Evolutionary conservation across 2,113 vertebrate species (phyloP), one percentile per base, ranked within the genome.

Genomic region (Oncorhynchus keta): DNA sequence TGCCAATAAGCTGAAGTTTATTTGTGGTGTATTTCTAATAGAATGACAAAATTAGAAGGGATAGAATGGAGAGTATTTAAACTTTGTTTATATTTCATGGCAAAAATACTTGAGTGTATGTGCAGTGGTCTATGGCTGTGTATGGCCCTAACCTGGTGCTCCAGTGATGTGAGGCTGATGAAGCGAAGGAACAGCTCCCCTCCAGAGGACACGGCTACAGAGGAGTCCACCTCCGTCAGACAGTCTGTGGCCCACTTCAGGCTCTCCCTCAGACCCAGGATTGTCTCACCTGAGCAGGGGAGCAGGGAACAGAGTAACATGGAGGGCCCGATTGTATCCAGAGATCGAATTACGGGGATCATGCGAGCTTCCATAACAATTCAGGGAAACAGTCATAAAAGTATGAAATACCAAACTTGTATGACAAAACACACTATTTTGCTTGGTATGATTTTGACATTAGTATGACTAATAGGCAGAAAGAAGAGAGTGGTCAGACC

Each of bases 101-200:
- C 59, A 62, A 8, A 62, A 8, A 62, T 22, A 62, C 59, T 5
- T 62, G 59, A 7, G 59, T 22, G 16, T 61, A 14, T 61, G 35
- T 39, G 35, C 6, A 39, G 8, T 39, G 18, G 55, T 39, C n/a
- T 48, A 70, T 48, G 35, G 3, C 16, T 45, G 12, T 48, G 20
- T 45, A 18, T 48, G 35, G n/a, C 3, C 76, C 93, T 87, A 66
- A 97, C 98, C 55, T 95, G 91, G 83, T 98, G 94, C 81, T 99
- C 97, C 83, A 98, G 90, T 0, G 95, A 98, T 0, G 97, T 97
- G 68, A 99, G 97, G 73, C 94, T 99, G 83, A 99, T 99, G 91
- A 99, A 99, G 22, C 97, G 95, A 28, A 99, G 93, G 91, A 99
- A 99, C 45, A 99, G 96, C 81, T 99, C 97, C 66, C 97, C 97